phyloP scores from a whole-genome alignment of 2,797 vertebrate species.

The Danio jaintianensis region DNA sequence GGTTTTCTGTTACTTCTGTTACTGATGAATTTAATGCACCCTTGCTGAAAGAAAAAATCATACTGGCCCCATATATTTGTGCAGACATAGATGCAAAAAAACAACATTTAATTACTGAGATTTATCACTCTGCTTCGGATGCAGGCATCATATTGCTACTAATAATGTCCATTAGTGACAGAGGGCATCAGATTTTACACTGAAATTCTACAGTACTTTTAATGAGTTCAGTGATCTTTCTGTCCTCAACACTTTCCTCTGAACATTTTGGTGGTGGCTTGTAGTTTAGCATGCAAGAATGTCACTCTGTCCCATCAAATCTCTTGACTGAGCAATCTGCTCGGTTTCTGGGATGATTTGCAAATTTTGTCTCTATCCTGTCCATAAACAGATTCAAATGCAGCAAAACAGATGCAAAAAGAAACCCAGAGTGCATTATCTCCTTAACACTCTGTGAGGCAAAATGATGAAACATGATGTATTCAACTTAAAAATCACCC shows the following conservation, averaged over 20 bases:
- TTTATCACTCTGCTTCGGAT: not conserved
- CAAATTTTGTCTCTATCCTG: not conserved
- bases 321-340: constrained; percentile 1
- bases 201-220: not conserved
- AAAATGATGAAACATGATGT: constrained; percentile 44
- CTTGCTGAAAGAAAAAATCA: not conserved
- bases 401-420: constrained; percentile 3
- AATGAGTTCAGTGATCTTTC: not conserved
- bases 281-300: not conserved
- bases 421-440: constrained; percentile 18
- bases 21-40: not conserved
- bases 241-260: not conserved
- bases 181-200: not conserved
- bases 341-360: not conserved
- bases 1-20: not conserved
- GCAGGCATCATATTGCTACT: not conserved
- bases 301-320: constrained; percentile 27
- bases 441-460: constrained; percentile 2
- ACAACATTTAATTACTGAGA: not conserved
- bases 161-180: not conserved
- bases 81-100: not conserved
- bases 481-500: constrained; percentile 37
- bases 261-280: not conserved
- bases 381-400: constrained; percentile 29
- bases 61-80: not conserved